Evolutionary conservation across 2,113 vertebrate genomes (phyloP).

Genomic region (Nannobrachium achirus): DNA sequence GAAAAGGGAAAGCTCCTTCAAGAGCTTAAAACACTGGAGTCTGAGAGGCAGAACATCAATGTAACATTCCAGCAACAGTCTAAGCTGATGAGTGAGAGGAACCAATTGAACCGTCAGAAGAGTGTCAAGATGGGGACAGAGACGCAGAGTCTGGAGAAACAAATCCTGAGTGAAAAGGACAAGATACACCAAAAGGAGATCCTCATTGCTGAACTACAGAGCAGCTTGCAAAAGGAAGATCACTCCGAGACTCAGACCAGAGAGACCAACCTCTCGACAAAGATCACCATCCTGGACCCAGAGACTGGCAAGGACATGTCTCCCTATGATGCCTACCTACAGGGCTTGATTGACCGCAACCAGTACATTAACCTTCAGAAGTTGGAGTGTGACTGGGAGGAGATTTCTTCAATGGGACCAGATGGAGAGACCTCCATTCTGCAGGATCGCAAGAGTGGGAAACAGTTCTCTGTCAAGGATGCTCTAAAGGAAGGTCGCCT

Average conservation of each 20-base stretch:
- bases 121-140: constrained; percentile 83
- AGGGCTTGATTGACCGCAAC: constrained; percentile 87
- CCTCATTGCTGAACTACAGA: constrained; percentile 82
- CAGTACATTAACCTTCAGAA: constrained; percentile 93
- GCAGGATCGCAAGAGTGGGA: constrained; percentile 93
- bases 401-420: constrained; percentile 85
- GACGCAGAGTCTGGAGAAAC: constrained; percentile 82
- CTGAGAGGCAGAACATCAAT: constrained; percentile 81
- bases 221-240: constrained; percentile 81
- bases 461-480: constrained; percentile 88
- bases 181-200: constrained; percentile 86
- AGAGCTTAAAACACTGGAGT: constrained; percentile 83
- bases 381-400: constrained; percentile 96
- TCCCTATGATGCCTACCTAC: constrained; percentile 91
- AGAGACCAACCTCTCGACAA: constrained; percentile 92
- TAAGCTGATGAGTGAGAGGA: constrained; percentile 83
- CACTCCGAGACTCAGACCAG: constrained; percentile 86
- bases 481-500: constrained; percentile 85
- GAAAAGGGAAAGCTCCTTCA: constrained; percentile 81
- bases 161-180: constrained; percentile 90
- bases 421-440: constrained; percentile 85
- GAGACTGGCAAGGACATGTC: constrained; percentile 93
- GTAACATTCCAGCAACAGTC: constrained; percentile 86
- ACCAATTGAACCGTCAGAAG: constrained; percentile 82
- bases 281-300: constrained; percentile 93